Evolutionary conservation across 1,140 invertebrate species (phyloP).

Genomic region (Periplaneta americana): DNA sequence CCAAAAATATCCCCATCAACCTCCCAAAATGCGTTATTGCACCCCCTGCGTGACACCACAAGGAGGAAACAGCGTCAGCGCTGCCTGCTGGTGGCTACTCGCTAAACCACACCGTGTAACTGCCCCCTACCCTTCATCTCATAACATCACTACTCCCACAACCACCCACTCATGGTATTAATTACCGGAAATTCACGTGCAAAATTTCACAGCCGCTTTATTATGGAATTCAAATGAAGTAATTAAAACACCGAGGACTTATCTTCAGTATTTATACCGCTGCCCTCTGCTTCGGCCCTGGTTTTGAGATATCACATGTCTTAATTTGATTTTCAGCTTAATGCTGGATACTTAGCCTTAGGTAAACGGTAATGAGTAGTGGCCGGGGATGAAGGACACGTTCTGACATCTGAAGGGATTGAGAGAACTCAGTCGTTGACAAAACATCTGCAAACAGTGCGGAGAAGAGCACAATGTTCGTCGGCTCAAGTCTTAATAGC

Average conservation of each 20-base stretch:
- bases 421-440: too few relatives aligned
- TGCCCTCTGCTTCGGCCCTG: not conserved
- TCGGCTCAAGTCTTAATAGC: too few relatives aligned
- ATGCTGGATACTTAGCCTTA: not conserved
- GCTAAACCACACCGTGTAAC: not conserved
- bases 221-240: not conserved
- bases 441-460: too few relatives aligned
- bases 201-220: not conserved
- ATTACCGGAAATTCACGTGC: not conserved
- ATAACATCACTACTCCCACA: too few relatives aligned
- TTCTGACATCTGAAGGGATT: not conserved
- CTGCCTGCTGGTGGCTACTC: not conserved
- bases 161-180: too few relatives aligned
- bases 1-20: not conserved
- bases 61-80: not conserved
- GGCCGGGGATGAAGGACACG: too few relatives aligned
- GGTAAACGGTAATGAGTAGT: not conserved
- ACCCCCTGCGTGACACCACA: not conserved
- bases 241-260: not conserved
- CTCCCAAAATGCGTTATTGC: not conserved
- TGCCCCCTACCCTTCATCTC: too few relatives aligned
- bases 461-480: too few relatives aligned
- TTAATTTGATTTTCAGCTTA: not conserved
- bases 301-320: not conserved
- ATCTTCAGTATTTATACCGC: not conserved